Evolutionary conservation across 2,113 vertebrate species (phyloP), one percentile per base, ranked within the genome.

Genomic region (Strix aluco): DNA sequence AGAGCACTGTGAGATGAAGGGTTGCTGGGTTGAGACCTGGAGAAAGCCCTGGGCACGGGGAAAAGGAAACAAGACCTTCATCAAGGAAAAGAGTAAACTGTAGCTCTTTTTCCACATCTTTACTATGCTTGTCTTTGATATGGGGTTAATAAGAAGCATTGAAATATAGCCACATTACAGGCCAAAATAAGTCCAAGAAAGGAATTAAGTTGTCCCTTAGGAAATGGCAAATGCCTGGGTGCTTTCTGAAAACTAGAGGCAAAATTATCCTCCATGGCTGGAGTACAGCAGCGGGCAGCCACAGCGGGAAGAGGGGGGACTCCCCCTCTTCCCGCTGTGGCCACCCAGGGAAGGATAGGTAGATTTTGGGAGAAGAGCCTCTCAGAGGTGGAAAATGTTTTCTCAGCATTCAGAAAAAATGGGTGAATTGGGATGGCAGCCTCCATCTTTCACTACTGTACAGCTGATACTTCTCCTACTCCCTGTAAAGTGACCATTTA

Each of bases 251-350:
- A 89, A 58, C 25, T 19, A 44, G 22, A 92, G 38, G 30, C 36
- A 78, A 81, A 84, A 61, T 40, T 70, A 26, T 73, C 17, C 51
- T 82, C 10, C 15, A 1, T 36, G 34, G 8, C 11, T 70, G 58
- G 19, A 22, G 4, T 83, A 59, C 0, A 10, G 47, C 47, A 75
- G 34, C 2, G 2, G 18, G 34, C 5, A 1, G 22, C n/a, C 34
- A 12, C 6, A 10, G n/a, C 1, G 4, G 30, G 44, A 82, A 44
- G 25, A 77, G 15, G 11, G 13, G 20, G 11, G 7, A 32, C 6
- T 19, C 18, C 12, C 4, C 7, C 4, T 27, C 46, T 69, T 61
- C 19, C 38, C 1, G 1, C 21, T 2, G 1, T 1, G 1, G 21
- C 25, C 0, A 1, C 34, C 11, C 26, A 32, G 30, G 32, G n/a